Conservation (phyloP, 2,113 vertebrate species). For the Pangasianodon hypophthalmus region DNA sequence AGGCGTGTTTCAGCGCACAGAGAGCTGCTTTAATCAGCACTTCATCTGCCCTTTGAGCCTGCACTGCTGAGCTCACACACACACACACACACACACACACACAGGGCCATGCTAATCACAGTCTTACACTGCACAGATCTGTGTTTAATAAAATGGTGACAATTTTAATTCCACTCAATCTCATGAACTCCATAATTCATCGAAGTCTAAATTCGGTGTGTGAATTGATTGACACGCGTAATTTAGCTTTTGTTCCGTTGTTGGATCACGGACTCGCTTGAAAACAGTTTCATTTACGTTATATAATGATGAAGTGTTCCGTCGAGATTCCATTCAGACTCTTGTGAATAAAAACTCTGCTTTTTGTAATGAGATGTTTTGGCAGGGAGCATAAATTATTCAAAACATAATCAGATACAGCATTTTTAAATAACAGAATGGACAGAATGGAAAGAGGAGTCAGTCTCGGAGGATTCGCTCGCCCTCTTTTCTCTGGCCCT, state of each 20-base stretch:
- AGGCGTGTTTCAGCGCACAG: conserved; percentile 24
- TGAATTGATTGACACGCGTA: not conserved
- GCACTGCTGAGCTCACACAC: conserved; percentile 29
- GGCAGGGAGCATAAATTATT: not conserved
- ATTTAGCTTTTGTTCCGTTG: not conserved
- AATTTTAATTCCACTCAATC: not conserved
- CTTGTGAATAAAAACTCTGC: not conserved
- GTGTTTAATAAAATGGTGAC: not conserved
- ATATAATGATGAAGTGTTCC: not conserved
- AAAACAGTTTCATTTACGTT: not conserved
- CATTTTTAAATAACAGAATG: not conserved
- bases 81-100: conserved; percentile 36
- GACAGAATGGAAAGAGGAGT: not conserved
- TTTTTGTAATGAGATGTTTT: not conserved
- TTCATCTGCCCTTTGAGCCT: conserved; percentile 36
- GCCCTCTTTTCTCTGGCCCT: too few species aligned
- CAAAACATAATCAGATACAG: not conserved
- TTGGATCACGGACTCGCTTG: not conserved
- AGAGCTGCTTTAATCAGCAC: conserved; percentile 44
- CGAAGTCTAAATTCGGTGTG: not conserved
- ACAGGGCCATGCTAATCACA: conserved; percentile 40
- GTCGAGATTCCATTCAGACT: not conserved
- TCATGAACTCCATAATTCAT: not conserved
- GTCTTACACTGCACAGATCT: not conserved
- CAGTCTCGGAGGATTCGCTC: not conserved